Evolutionary conservation across 2,113 vertebrate species (phyloP).

Genomic region (Alligator sinensis): DNA sequence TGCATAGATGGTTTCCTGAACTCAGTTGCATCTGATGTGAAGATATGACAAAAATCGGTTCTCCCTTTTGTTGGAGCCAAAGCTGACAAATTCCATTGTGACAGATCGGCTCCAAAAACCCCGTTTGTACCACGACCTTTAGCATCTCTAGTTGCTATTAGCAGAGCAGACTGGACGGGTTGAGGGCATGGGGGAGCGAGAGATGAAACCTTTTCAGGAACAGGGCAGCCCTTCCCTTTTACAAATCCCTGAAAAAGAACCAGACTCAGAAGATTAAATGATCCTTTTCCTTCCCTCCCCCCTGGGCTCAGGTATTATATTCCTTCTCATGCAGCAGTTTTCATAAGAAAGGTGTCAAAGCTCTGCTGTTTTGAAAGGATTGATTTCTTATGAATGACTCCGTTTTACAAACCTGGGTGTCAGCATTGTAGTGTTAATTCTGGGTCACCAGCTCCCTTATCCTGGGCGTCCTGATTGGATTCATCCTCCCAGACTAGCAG

Average conservation of each 20-base stretch:
- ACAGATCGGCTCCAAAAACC: neutral
- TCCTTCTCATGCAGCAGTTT: neutral
- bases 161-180: neutral
- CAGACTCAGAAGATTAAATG: neutral
- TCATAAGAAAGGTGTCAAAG: neutral
- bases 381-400: neutral
- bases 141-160: neutral
- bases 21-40: neutral
- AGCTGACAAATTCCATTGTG: too few species aligned
- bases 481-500: rapidly evolving
- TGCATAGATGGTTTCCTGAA: neutral
- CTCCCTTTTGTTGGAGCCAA: neutral
- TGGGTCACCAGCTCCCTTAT: rapidly evolving
- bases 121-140: neutral
- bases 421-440: neutral
- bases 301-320: neutral
- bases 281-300: neutral
- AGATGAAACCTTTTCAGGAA: neutral
- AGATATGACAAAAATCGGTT: neutral
- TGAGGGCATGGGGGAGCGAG: neutral
- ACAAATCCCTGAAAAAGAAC: neutral
- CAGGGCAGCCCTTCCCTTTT: neutral
- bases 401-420: rapidly evolving
- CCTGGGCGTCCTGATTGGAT: neutral
- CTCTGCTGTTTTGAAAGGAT: rapidly evolving